phyloP scores from a whole-genome alignment of 2,797 vertebrate genomes.

The Rhadinocentrus ornatus region DNA sequence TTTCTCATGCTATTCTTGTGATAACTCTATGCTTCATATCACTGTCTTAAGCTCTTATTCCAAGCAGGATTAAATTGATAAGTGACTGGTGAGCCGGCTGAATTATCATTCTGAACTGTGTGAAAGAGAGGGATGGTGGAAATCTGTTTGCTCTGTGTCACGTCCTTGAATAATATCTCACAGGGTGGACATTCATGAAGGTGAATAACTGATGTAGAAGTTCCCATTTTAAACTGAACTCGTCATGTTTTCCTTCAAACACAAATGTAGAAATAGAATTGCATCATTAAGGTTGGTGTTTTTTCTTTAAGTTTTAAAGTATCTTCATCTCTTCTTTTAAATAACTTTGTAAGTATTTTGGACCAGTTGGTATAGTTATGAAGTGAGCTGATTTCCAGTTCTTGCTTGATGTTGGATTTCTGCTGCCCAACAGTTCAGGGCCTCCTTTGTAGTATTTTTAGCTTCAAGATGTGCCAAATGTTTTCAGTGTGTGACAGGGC shows the following conservation, averaged over 20 bases:
- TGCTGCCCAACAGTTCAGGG: slow-evolving; percentile 5
- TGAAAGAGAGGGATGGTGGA: slow-evolving; percentile 28
- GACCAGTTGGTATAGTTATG: neutral
- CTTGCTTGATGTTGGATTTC: slow-evolving; percentile 1
- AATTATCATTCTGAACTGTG: slow-evolving; percentile 53
- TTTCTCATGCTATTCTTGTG: slow-evolving; percentile 64
- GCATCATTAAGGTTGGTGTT: neutral
- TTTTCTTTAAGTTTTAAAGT: neutral
- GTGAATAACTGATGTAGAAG: neutral
- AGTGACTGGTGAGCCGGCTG: slow-evolving; percentile 58
- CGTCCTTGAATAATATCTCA: slow-evolving; percentile 37
- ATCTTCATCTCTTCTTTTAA: neutral
- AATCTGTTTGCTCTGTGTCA: slow-evolving; percentile 27
- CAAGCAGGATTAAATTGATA: slow-evolving; percentile 65
- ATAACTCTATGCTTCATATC: slow-evolving; percentile 65
- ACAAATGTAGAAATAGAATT: neutral
- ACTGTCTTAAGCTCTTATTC: slow-evolving; percentile 61
- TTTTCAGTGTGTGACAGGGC: slow-evolving; percentile 2
- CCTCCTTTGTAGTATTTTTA: slow-evolving; percentile 24
- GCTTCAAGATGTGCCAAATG: slow-evolving; percentile 18
- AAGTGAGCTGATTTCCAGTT: neutral
- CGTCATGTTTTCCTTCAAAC: neutral
- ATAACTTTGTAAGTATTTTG: neutral
- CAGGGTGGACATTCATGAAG: neutral
- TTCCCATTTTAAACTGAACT: neutral